These are phyloP conservation scores for Pelobates cultripes DNA, from an alignment of 2,797 vertebrate species.

Conservation along the genomic window DNA sequence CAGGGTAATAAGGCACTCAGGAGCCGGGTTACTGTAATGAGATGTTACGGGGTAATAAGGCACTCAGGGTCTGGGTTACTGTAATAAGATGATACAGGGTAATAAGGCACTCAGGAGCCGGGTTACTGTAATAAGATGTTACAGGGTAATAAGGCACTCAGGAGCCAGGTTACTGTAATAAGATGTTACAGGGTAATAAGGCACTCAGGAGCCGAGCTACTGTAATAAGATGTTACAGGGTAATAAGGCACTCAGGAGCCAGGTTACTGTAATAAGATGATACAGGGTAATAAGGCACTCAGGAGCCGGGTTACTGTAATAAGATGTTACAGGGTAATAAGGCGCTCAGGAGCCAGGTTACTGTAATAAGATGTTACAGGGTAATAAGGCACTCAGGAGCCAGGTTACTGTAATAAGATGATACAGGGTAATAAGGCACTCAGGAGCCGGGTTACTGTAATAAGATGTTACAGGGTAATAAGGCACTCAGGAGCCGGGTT, in stretches of 20 bases:
- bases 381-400: neutral
- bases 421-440: slow-evolving; percentile 6
- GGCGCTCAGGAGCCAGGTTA: no score
- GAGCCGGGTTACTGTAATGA: slow-evolving; percentile 28
- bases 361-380: slow-evolving; percentile 12
- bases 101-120: slow-evolving; percentile 14
- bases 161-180: neutral
- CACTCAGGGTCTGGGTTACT: slow-evolving; percentile 16
- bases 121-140: slow-evolving; percentile 1
- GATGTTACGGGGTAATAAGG: slow-evolving; percentile 6
- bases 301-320: no score
- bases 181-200: no score
- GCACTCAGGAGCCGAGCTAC: neutral
- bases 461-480: slow-evolving; percentile 20
- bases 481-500: slow-evolving; percentile 4
- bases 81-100: slow-evolving; percentile 20
- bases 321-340: no score
- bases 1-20: slow-evolving; percentile 1
- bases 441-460: slow-evolving; percentile 16
- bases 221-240: neutral
- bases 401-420: slow-evolving; percentile 18
- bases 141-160: neutral
- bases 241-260: neutral
- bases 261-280: no score
- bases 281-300: no score